These are phyloP conservation scores for Lumbricus terrestris DNA, from an alignment of 2,888 invertebrate species.

Conservation along the genomic window DNA sequence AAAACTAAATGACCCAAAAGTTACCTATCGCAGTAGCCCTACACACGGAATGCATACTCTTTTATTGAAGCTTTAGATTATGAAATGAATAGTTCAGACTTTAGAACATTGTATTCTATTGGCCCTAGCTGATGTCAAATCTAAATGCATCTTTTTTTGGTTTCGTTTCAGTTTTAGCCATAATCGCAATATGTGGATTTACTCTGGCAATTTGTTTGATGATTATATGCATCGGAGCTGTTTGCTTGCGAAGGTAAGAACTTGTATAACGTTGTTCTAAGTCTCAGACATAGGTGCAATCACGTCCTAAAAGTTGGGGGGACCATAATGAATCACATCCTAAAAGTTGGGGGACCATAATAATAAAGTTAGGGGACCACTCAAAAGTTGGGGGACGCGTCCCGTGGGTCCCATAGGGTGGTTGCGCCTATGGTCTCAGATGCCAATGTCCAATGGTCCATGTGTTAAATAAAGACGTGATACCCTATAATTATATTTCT, in stretches of 20 bases:
- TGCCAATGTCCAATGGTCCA: background rate
- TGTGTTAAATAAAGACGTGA: background rate
- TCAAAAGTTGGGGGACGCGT: too few relatives aligned
- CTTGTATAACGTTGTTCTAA: background rate
- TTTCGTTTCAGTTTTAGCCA: slow-evolving; percentile 5
- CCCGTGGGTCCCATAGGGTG: too few relatives aligned
- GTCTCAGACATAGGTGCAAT: too few relatives aligned
- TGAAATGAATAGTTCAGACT: background rate
- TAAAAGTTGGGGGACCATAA: too few relatives aligned
- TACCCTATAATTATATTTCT: too few relatives aligned
- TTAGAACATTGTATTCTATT: background rate
- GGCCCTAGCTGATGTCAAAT: background rate
- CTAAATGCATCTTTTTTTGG: background rate
- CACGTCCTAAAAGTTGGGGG: too few relatives aligned
- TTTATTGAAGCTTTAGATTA: background rate
- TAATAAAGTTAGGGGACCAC: too few relatives aligned
- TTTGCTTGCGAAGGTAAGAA: slow-evolving; percentile 17
- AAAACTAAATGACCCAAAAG: background rate
- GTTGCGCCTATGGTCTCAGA: too few relatives aligned
- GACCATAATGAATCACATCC: too few relatives aligned
- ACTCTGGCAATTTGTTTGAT: slow-evolving; percentile 13
- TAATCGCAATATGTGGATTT: slow-evolving; percentile 23
- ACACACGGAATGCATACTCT: background rate
- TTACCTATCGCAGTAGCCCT: background rate
- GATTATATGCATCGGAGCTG: slow-evolving; percentile 19